Base-by-base conservation (phyloP, 2,888 invertebrate genomes). In the Romanomermis culicivorax region DNA sequence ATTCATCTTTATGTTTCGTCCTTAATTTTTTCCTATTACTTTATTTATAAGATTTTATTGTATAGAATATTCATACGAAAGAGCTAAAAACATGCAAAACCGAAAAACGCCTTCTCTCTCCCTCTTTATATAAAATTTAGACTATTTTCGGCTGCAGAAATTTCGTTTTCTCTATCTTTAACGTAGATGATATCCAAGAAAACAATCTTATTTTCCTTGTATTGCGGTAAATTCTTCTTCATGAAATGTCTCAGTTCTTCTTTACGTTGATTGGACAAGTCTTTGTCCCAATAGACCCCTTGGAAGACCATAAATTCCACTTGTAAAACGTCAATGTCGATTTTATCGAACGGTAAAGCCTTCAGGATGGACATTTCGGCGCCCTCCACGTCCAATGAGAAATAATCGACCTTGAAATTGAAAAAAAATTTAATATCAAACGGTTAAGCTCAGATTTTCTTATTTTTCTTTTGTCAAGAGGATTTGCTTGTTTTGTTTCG, bases 331-430 rank as follows among this genome's bases (percentile, higher is more conserved):
- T 26, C 27, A 7, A 51, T 27, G 25, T 51, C 25, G 20, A 51
- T 7, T 48, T 48, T 48, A 25, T 25, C 25, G 25, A 23, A 51
- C 4, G 25, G 26, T 4, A 27, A n/a, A 26, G n/a, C n/a, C n/a
- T 26, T 24, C n/a, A 51, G 27, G 4, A 51, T 27, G 3, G 24
- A 25, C 29, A 24, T 24, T 51, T 51, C 51, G 29, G 20, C 51
- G 51, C 51, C 51, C n/a, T 51, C 51, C 25, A 51, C 29, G 29
- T 51, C 51, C 25, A 51, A 29, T 7, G 11, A n/a, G 17, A 51
- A 26, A 26, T 51, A 51, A 29, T 51, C 51, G 51, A 51, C 17
- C n/a, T n/a, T n/a, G n/a, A n/a, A n/a, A n/a, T n/a, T n/a, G n/a
- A n/a, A n/a, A n/a, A n/a, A n/a, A n/a, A n/a, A n/a, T n/a, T n/a